Percentiles rank a stretch among this genome's conserved stretches.
These are phyloP conservation scores for Coluber constrictor DNA, from an alignment of 2,797 vertebrate species.

Conservation along the genomic window DNA sequence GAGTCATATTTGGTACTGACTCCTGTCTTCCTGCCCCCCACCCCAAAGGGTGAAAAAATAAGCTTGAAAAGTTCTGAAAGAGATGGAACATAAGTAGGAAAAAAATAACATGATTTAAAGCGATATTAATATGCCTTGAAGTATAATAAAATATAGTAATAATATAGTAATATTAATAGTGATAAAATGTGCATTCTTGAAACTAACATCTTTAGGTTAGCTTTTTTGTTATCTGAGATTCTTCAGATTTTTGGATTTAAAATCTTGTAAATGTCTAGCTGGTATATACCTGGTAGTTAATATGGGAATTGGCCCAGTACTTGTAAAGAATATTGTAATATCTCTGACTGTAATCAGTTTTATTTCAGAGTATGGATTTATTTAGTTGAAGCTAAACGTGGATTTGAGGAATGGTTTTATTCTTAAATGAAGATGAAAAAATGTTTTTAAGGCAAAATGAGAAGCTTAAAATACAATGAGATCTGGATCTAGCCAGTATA, in stretches of 20 bases:
- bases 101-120: not conserved
- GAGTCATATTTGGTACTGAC: not conserved
- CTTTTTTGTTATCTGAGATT: not conserved
- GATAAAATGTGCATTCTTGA: not conserved
- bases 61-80: not conserved
- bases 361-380: not conserved
- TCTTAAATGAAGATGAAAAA: not conserved
- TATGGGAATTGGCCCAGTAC: not conserved
- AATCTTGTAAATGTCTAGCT: not conserved
- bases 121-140: not conserved
- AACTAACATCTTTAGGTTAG: not conserved
- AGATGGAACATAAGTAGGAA: not conserved
- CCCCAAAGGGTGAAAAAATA: not conserved
- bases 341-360: not conserved
- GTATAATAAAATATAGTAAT: not conserved
- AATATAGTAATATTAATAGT: not conserved
- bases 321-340: not conserved
- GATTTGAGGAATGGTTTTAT: not conserved
- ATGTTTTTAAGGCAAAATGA: not conserved
- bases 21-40: not conserved
- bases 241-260: not conserved
- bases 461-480: not conserved
- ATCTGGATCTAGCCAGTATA: not conserved
- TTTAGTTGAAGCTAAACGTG: not conserved
- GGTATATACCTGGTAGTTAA: not conserved